Evolutionary conservation across 1,140 invertebrate genomes (phyloP), one percentile per base, ranked within the genome.

Genomic region (Hypsibius dujardini): DNA sequence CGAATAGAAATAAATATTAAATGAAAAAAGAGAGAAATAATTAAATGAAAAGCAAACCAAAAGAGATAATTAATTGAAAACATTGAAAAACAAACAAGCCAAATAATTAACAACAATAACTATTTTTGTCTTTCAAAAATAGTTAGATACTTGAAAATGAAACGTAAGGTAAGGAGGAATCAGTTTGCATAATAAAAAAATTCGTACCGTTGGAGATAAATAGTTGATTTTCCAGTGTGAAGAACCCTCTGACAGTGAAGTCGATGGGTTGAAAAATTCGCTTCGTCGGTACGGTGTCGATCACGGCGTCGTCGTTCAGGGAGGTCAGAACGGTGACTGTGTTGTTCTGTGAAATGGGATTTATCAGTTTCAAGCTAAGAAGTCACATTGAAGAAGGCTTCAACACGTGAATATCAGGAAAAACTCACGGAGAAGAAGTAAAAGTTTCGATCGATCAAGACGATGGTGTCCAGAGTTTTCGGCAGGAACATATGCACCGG

Each of bases 391-490:
- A n/a, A 56, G 50, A 42, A 45, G 12, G 12, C 12, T 12, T 15
- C 62, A 42, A 67, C 42, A 0, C 42, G 0, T 56, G 42, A 42
- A 42, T 15, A 12, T 15, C 12, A 67, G 3, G 3, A 67, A 12
- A 67, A 67, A 67, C 12, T 67, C 3, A 67, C 42, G 12, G 62
- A 12, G 42, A 67, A 67, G 7, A 67, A 12, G 62, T 67, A 67
- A 45, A 67, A 67, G 62, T 42, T 15, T 7, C 45, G 12, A 3
- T 67, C 62, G 12, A 67, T 7, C 12, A 12, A 42, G 45, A 67
- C 62, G 12, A 67, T 42, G 42, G 62, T 42, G 3, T 67, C 62
- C 12, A 67, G 7, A 3, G 12, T 12, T 45, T 67, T 67, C 62
- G 62, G 62, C 12, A 67, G 12, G 12, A 45, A 12, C 42, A 7